A percentile compares a stretch with the other conserved stretches of the same genome.
Evolutionary conservation across 2,888 invertebrate genomes (phyloP).

Genomic region (Desoria tigrina): DNA sequence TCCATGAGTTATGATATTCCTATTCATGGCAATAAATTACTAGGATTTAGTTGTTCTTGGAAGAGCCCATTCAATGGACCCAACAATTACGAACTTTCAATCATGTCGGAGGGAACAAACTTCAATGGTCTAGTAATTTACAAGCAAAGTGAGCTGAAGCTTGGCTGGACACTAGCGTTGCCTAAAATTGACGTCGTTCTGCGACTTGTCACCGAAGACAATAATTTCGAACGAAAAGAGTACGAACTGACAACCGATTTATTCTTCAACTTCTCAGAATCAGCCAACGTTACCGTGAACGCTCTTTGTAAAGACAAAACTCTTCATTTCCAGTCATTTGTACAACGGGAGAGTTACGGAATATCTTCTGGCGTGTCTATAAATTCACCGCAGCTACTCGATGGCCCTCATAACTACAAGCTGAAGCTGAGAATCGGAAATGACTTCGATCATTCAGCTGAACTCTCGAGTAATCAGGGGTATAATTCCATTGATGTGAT

Average conservation of each 20-base stretch:
- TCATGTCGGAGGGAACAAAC: no score
- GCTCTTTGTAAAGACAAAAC: slow-evolving; percentile 5
- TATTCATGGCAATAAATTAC: slow-evolving; percentile 14
- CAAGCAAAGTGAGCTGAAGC: slow-evolving; percentile 22
- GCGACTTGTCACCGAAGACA: neutral
- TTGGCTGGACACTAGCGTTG: slow-evolving; percentile 28
- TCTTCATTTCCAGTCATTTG: neutral
- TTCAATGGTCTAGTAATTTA: slow-evolving; percentile 37
- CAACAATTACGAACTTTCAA: slow-evolving; percentile 34
- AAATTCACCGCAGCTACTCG: slow-evolving; percentile 34
- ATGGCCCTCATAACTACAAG: slow-evolving; percentile 31
- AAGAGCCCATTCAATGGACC: slow-evolving; percentile 29
- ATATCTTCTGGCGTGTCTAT: slow-evolving; percentile 20
- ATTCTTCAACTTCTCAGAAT: neutral
- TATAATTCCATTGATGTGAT: no score
- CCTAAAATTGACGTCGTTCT: neutral
- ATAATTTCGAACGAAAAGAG: neutral
- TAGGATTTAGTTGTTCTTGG: neutral
- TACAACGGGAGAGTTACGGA: neutral
- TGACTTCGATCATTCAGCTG: no score
- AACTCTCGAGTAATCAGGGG: no score
- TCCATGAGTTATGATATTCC: slow-evolving; percentile 47
- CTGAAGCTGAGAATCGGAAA: no score
- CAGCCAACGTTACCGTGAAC: neutral
- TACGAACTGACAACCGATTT: neutral